Evolutionary conservation across 2,113 vertebrate species (phyloP).

Genomic region (Bolborhynchus lineola): DNA sequence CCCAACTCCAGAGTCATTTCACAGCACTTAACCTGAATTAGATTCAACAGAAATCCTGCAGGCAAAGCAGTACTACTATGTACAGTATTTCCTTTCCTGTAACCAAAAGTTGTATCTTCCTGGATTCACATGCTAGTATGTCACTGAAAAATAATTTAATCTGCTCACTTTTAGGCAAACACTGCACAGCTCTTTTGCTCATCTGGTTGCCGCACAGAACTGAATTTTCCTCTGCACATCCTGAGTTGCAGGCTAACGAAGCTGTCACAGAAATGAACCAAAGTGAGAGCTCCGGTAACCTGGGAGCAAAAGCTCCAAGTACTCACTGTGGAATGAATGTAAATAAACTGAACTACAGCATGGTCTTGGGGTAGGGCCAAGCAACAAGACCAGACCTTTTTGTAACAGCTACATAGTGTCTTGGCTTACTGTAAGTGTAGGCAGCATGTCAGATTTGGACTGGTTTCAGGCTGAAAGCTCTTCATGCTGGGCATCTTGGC

Average conservation of each 20-base stretch:
- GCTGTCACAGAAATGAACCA: neutral
- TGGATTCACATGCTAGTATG: neutral
- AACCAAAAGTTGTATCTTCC: neutral
- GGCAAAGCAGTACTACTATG: neutral
- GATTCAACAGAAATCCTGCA: neutral
- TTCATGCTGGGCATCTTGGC: neutral
- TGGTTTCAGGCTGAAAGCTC: neutral
- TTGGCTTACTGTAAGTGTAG: neutral
- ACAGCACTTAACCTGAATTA: slow-evolving; percentile 1
- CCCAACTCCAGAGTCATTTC: neutral
- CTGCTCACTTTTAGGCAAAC: neutral
- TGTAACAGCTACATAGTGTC: neutral
- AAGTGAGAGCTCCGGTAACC: neutral
- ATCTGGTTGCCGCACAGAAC: neutral
- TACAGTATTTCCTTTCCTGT: neutral
- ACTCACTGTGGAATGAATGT: neutral
- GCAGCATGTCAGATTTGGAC: neutral
- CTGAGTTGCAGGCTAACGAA: neutral
- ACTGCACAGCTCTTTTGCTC: neutral
- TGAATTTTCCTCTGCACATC: neutral
- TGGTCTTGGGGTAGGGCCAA: neutral
- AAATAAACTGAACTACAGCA: neutral
- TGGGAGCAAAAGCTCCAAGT: neutral
- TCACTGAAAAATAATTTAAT: slow-evolving; percentile 4
- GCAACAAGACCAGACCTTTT: neutral